phyloP scores from a whole-genome alignment of 2,888 invertebrate genomes.

The Xestia sexstrigata region DNA sequence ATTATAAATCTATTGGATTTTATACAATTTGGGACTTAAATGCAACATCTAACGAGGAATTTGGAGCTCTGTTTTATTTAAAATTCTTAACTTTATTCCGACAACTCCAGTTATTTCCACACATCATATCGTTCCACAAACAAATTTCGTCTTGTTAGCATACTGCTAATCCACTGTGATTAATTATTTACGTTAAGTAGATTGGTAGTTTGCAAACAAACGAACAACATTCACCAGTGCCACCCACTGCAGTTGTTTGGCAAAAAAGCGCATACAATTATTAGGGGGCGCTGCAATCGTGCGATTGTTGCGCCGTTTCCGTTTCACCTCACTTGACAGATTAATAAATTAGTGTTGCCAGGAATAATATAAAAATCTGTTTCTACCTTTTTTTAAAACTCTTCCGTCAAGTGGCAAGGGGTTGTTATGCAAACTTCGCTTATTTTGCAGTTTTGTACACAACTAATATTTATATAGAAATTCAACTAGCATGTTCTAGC shows the following conservation, averaged over 20 bases:
- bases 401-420: neutral
- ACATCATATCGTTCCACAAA: neutral
- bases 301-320: neutral
- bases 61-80: constrained; percentile 48
- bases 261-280: constrained; percentile 12
- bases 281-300: neutral
- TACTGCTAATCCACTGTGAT: constrained; percentile 12
- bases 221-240: neutral
- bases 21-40: constrained; percentile 76
- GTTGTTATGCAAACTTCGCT: neutral
- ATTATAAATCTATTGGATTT: constrained; percentile 61
- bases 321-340: neutral
- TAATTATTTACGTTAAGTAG: constrained; percentile 2
- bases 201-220: constrained; percentile 3
- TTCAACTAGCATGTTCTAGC: constrained; percentile 70
- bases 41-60: constrained; percentile 64
- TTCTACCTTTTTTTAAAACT: constrained; percentile 28
- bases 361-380: neutral
- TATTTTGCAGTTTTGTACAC: constrained; percentile 25
- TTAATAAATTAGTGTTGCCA: constrained; percentile 12
- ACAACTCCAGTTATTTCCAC: constrained; percentile 44
- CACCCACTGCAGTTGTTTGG: constrained; percentile 14
- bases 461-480: constrained; percentile 39
- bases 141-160: neutral
- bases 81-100: constrained; percentile 17